Conservation (phyloP, 1,140 invertebrate genomes). For the Drosophila guanche region DNA sequence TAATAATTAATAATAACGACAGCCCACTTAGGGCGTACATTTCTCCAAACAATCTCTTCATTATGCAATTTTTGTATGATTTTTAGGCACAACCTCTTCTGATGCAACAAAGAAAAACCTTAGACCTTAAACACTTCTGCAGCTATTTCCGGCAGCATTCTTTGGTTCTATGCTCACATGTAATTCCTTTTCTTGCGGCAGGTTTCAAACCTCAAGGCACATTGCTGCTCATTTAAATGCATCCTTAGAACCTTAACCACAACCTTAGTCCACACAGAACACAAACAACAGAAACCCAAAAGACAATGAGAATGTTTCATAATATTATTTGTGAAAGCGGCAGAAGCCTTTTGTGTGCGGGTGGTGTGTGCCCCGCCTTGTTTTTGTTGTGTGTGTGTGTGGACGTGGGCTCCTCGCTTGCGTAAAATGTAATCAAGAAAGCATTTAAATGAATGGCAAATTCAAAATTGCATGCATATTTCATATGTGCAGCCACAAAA, state of each 20-base stretch:
- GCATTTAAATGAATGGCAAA: constrained; percentile 80
- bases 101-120: too few species aligned
- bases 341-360: constrained; percentile 29
- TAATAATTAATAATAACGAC: too few species aligned
- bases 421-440: constrained; percentile 80
- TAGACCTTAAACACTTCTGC: too few species aligned
- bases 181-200: not conserved
- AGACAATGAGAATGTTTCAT: constrained; percentile 75
- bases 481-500: constrained; percentile 81
- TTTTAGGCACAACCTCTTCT: too few species aligned
- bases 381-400: constrained; percentile 33
- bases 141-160: not conserved
- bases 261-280: constrained; percentile 39
- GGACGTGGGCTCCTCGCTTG: constrained; percentile 23
- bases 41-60: too few species aligned
- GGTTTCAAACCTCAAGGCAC: constrained; percentile 57
- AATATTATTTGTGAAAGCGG: constrained; percentile 52
- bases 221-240: constrained; percentile 71
- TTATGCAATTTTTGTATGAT: too few species aligned
- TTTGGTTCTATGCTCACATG: too few species aligned
- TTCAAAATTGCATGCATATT: constrained; percentile 82
- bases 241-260: constrained; percentile 62
- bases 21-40: too few species aligned
- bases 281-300: constrained; percentile 16
- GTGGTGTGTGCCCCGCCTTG: constrained; percentile 7